A percentile compares a stretch with the other conserved stretches of the same genome.
Evolutionary conservation across 2,888 invertebrate genomes (phyloP).

Genomic region (Malachius bipustulatus): DNA sequence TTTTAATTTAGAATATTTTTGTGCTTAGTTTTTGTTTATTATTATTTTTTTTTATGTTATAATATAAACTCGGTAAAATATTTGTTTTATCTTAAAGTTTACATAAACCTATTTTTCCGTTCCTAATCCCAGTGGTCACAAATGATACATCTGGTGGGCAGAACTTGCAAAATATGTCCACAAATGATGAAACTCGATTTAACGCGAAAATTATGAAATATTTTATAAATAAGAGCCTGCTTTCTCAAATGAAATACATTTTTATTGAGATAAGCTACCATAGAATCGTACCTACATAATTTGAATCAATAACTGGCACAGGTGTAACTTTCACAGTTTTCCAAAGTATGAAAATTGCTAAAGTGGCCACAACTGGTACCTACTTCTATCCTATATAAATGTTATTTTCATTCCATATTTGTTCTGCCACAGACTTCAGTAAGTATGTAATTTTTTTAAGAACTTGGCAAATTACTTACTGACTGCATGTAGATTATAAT

Average conservation of each 20-base stretch:
- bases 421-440: too few relatives aligned
- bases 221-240: conserved; percentile 3
- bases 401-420: too few relatives aligned
- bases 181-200: conserved; percentile 6
- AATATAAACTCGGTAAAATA: not conserved
- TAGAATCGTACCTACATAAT: conserved; percentile 5
- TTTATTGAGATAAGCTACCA: conserved; percentile 1
- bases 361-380: conserved; percentile 5
- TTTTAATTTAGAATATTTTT: conserved; percentile 3
- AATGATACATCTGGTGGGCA: conserved; percentile 5
- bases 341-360: conserved; percentile 5
- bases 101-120: not conserved
- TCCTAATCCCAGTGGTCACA: conserved; percentile 5
- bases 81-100: conserved; percentile 4
- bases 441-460: too few relatives aligned
- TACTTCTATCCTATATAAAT: too few relatives aligned
- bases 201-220: conserved; percentile 5
- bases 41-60: conserved; percentile 3
- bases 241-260: not conserved
- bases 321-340: conserved; percentile 7
- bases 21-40: conserved; percentile 5
- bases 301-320: conserved; percentile 4
- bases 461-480: too few relatives aligned
- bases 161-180: conserved; percentile 5
- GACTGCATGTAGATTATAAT: too few relatives aligned